Evolutionary conservation across 2,113 vertebrate genomes (phyloP), one percentile per base, ranked within the genome.

Genomic region (Megaptera novaeangliae): DNA sequence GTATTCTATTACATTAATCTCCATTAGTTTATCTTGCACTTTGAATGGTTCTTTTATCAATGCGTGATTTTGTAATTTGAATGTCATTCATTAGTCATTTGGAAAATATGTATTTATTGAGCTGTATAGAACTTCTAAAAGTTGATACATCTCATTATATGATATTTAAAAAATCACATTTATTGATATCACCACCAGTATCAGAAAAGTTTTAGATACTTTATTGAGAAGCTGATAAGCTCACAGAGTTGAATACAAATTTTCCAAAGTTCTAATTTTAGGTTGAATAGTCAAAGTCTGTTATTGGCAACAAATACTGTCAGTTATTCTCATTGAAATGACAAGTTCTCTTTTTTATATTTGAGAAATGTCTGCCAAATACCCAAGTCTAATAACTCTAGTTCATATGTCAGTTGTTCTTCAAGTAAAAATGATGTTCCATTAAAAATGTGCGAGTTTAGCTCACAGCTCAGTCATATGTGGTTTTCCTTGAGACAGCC

Each of bases 281-380:
- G 72, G 39, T 69, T 92, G 83, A 96, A 88, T 66, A 63, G 36
- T 88, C n/a, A 18, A 46, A 69, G 59, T 75, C 25, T 64, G 0
- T 74, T 44, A 64, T 39, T 44, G 75, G 44, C 86, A 94, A 49
- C 44, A 89, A 72, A 71, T 83, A n/a, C n/a, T 82, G 57, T 84
- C 49, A 95, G 2, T 85, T 77, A 39, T 84, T 96, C 89, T 80
- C 66, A 59, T 63, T 94, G 78, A 89, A 88, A 94, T 91, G 75
- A 88, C 21, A 68, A 21, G 25, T 86, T 59, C 18, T 72, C 13
- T 55, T 61, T 88, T 92, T 88, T 71, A 1, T 78, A 88, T 74
- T 49, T 92, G 78, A 80, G 63, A 89, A 89, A 57, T 71, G 52
- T 44, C 52, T 80, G 57, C 46, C 41, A 91, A 5, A 72, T 64